phyloP scores from a whole-genome alignment of 2,113 vertebrate species.

The Zapornia atra region DNA sequence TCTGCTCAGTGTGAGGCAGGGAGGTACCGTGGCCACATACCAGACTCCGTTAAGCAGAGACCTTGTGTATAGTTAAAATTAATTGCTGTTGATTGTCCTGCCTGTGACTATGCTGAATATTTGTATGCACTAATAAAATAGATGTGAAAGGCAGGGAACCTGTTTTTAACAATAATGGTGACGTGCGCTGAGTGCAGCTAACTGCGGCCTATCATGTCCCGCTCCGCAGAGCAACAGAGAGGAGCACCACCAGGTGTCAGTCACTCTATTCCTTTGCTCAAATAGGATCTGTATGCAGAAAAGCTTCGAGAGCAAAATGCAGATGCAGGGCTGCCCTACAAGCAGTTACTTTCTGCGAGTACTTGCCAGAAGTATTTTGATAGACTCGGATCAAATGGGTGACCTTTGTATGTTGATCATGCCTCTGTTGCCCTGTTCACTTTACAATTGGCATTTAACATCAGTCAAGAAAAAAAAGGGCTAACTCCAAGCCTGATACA shows the following conservation, averaged over 20 bases:
- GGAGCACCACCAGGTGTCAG: slow-evolving; percentile 61
- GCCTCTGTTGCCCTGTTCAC: background rate
- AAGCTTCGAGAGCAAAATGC: background rate
- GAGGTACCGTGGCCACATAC: background rate
- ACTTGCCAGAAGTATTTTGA: background rate
- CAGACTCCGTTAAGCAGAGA: background rate
- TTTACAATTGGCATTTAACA: background rate
- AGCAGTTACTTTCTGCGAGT: background rate
- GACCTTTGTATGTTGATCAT: background rate
- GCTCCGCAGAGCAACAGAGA: background rate
- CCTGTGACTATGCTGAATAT: background rate
- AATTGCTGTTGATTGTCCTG: background rate
- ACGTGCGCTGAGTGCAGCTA: background rate
- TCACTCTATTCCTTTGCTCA: background rate
- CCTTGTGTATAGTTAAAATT: background rate
- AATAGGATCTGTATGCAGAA: background rate
- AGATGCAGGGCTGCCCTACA: background rate
- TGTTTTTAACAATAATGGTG: background rate
- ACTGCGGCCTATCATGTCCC: background rate
- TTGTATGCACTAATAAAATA: background rate
- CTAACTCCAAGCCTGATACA: background rate
- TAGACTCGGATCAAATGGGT: background rate
- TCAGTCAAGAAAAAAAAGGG: background rate
- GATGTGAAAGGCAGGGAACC: background rate
- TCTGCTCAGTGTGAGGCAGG: background rate